phyloP scores from a whole-genome alignment of 2,113 vertebrate species.

The Colius striatus region DNA sequence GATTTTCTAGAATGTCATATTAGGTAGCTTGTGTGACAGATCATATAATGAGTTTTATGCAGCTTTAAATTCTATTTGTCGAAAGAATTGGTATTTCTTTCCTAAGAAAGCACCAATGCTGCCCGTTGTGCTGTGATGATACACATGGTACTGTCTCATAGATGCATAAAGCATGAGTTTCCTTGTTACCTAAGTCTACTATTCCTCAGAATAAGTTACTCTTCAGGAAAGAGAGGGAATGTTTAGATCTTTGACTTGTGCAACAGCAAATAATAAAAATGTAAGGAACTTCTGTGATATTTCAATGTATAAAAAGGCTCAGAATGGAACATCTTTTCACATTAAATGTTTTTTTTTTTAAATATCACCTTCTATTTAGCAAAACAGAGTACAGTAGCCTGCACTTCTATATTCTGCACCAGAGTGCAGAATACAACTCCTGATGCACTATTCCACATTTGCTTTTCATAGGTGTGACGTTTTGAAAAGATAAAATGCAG shows the following conservation, averaged over 20 bases:
- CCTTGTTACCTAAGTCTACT: background rate
- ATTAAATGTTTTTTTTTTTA: background rate
- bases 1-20: background rate
- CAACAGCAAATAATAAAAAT: background rate
- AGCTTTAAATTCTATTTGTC: background rate
- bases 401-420: background rate
- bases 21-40: background rate
- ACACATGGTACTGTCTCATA: background rate
- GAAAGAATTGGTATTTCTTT: background rate
- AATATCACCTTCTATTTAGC: background rate
- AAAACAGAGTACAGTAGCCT: background rate
- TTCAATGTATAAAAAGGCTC: background rate
- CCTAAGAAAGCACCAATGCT: background rate
- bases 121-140: background rate
- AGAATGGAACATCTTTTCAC: slow-evolving; percentile 15
- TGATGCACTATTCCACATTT: background rate
- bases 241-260: background rate
- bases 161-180: background rate
- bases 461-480: background rate
- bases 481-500: background rate
- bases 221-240: background rate
- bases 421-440: background rate
- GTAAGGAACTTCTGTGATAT: background rate
- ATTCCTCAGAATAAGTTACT: background rate
- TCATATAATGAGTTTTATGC: background rate